Percentiles rank a stretch among this genome's conserved stretches.
Evolutionary conservation across 2,888 invertebrate genomes (phyloP).

Genomic region (Hololepta plana): DNA sequence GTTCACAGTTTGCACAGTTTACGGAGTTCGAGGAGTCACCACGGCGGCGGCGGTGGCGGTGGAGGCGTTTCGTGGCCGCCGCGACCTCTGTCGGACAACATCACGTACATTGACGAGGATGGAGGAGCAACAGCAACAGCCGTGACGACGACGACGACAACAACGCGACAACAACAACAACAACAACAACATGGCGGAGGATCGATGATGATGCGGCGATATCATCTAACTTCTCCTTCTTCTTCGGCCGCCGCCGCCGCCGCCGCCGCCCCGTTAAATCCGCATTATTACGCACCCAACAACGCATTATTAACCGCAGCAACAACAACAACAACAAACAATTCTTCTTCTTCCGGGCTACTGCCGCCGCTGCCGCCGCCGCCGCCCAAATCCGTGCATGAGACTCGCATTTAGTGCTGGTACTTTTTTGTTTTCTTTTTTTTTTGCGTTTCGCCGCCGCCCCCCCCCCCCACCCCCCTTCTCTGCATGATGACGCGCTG

Average conservation of each 20-base stretch:
- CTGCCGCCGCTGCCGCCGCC: too few relatives aligned
- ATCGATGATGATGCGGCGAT: too few relatives aligned
- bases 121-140: slow-evolving; percentile 17
- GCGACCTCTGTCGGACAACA: slow-evolving; percentile 62
- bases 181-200: slow-evolving; percentile 34
- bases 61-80: slow-evolving; percentile 44
- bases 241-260: too few relatives aligned
- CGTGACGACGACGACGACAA: slow-evolving; percentile 30
- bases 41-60: slow-evolving; percentile 56
- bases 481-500: slow-evolving; percentile 7
- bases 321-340: too few relatives aligned
- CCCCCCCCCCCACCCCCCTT: slow-evolving; percentile 5
- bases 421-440: slow-evolving; percentile 17
- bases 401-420: slow-evolving; percentile 46
- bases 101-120: slow-evolving; percentile 46
- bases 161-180: slow-evolving; percentile 27
- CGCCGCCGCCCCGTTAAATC: too few relatives aligned
- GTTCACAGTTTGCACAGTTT: slow-evolving; percentile 93
- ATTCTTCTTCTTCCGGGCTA: too few relatives aligned
- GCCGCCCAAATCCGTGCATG: slow-evolving; percentile 49
- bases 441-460: slow-evolving; percentile 3
- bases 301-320: too few relatives aligned
- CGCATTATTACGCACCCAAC: too few relatives aligned
- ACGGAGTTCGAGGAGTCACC: slow-evolving; percentile 67
- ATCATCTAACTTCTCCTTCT: too few relatives aligned